These are phyloP conservation scores for Gracilinanus agilis DNA, from an alignment of 2,113 vertebrate genomes.

Conservation along the genomic window DNA sequence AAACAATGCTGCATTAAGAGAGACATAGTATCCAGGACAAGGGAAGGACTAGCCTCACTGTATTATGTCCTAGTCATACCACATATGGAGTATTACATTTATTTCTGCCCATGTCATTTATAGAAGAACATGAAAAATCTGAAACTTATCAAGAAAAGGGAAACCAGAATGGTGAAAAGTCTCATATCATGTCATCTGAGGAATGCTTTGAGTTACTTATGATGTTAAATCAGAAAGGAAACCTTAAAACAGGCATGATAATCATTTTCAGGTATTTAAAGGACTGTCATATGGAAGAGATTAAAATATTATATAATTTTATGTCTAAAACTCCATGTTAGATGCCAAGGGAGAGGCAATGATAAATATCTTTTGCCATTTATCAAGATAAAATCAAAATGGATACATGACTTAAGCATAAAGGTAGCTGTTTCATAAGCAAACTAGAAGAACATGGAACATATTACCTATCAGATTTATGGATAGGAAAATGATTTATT, in stretches of 20 bases:
- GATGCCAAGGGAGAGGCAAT: background rate
- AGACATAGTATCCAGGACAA: background rate
- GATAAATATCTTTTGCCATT: background rate
- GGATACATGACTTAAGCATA: too few relatives aligned
- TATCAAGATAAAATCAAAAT: too few relatives aligned
- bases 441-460: too few relatives aligned
- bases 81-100: background rate
- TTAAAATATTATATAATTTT: constrained; percentile 6
- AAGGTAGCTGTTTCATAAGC: too few relatives aligned
- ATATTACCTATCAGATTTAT: too few relatives aligned
- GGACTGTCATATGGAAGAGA: background rate
- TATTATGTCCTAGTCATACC: background rate
- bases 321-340: background rate
- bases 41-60: background rate
- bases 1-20: background rate
- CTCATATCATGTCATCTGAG: background rate
- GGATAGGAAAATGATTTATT: too few relatives aligned
- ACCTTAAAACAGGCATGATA: background rate
- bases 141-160: background rate
- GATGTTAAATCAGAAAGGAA: background rate
- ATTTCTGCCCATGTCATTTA: background rate
- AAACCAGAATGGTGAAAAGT: background rate
- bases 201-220: background rate
- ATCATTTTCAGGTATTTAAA: background rate
- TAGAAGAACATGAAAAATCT: background rate